Base-by-base conservation (phyloP, 2,888 invertebrate genomes). In the Acrobasis repandana region DNA sequence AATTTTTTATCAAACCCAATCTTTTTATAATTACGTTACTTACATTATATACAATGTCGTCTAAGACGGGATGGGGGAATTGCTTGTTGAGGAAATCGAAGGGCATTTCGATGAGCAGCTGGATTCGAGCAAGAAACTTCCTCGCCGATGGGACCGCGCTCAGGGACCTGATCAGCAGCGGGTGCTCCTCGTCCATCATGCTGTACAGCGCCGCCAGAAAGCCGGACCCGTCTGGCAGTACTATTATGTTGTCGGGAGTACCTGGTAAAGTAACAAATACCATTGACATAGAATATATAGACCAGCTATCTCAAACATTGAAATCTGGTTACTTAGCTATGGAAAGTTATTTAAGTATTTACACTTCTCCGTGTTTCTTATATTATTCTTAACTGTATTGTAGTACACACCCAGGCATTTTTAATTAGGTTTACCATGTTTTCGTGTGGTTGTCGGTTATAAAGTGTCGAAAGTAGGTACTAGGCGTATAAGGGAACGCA, bases 51-150 rank as follows among this genome's bases (percentile, higher is more conserved):
- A 94, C 81, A 2, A 94, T 92, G 63, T 93, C 93, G 71, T 95
- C 93, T 1, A 94, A 87, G 61, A 94, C 88, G 64, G 93, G 86
- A 77, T 95, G 95, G 0, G 96, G 96, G 80, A 94, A 95, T 18
- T 94, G 71, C 34, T 86, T 89, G 67, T 96, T 92, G 0, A 95
- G 72, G 63, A 93, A 85, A 70, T 93, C 93, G 76, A 96, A 95
- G 0, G 94, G 94, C 65, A 94, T 77, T 79, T 96, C 94, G 2
- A 94, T 75, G 0, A 96, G 77, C 9, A 88, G 86, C 9, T 94
- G 69, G 9, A 95, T 61, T 58, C 97, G 93, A 0, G 94, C 88
- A 0, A 95, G 16, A 77, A 96, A 94, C 77, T 95, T 94, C 61
- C 97, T 93, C 1, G 95, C 76, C 15, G 92, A 77, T 1, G 96